Evolutionary conservation across 2,888 invertebrate genomes (phyloP), one percentile per base, ranked within the genome.

Genomic region (Bimastos eiseni): DNA sequence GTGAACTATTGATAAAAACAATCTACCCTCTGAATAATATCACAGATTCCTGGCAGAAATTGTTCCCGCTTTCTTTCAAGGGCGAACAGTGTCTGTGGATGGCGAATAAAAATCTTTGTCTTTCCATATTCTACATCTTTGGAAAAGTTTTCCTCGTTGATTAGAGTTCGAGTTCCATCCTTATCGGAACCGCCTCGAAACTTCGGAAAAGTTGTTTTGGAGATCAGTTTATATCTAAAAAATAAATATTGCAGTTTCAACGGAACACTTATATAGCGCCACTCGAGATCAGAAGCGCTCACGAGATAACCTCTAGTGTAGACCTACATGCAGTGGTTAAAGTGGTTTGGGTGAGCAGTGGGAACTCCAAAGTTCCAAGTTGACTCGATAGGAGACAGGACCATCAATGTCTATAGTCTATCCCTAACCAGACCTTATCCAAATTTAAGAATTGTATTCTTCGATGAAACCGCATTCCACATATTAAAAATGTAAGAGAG

Each of bases 151-250:
- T 97, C 96, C 93, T 98, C 97, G 90, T 97, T 96, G 93, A 99
- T 96, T 92, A 99, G 96, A 92, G 97, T 49, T 83, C 83, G 83
- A 21, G 89, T 86, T 3, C 98, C 98, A 92, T 98, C 98, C 94
- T 96, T 96, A 93, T 97, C 97, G 90, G 95, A 96, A 90, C 97
- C 97, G 8, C 97, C 96, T 91, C 97, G 96, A 96, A 97, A 99
- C 96, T 98, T 98, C 70, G 99, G 99, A 99, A 99, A 99, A 4
- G 99, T 99, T 95, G 97, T 97, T 94, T 97, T 97, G 0, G 97
- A 98, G 93, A 98, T 97, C 97, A 99, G 98, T 96, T 99, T 99
- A 96, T 99, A 99, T 92, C 98, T 97, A 92, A 41, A 36, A 86
- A 86, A 1, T 0, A 0, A 49, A 24, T 24, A 24, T 49, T 3